Percentiles rank a stretch among this genome's conserved stretches.
Conservation (phyloP, 2,113 vertebrate species). For the Emydocephalus ijimae region DNA sequence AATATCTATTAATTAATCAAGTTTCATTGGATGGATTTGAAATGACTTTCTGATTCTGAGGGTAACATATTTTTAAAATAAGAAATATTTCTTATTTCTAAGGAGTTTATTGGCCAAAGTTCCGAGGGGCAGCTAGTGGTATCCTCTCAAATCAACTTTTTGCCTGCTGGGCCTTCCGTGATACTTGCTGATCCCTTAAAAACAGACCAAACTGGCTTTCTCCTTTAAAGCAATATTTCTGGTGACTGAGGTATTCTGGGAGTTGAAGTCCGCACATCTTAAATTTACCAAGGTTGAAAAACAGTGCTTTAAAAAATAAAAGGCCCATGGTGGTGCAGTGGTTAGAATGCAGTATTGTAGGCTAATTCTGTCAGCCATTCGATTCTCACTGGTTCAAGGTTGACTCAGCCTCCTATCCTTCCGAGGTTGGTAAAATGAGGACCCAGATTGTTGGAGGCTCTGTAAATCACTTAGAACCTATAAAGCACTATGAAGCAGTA, state of each 20-base stretch:
- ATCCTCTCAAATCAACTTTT: background rate
- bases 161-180: background rate
- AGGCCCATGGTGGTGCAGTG: no score
- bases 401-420: no score
- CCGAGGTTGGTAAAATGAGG: background rate
- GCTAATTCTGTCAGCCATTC: no score
- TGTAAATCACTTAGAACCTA: background rate
- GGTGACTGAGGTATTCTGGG: background rate
- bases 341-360: no score
- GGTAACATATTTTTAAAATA: background rate
- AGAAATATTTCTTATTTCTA: background rate
- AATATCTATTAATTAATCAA: background rate
- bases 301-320: background rate
- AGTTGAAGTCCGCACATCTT: background rate
- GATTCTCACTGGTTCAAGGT: no score
- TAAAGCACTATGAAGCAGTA: background rate
- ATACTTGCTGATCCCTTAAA: background rate
- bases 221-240: background rate
- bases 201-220: background rate
- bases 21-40: background rate
- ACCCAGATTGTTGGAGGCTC: background rate
- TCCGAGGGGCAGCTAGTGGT: background rate
- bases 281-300: background rate
- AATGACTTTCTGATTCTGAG: background rate
- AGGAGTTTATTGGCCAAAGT: background rate